Evolutionary conservation across 2,888 invertebrate genomes (phyloP).

Genomic region (Rotaria macrura): DNA sequence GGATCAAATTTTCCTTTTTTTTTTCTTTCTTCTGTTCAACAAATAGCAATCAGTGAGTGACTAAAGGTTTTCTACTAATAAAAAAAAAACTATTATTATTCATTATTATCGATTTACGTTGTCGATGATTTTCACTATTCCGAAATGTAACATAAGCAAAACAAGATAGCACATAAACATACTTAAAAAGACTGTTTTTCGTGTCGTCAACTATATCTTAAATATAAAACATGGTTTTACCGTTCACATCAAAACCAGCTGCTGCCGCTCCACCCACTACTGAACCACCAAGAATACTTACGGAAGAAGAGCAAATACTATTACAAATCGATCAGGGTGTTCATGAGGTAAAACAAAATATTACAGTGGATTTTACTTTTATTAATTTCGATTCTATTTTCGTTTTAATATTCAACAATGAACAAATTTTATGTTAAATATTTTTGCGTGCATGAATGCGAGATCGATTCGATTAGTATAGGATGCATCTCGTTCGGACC

Average conservation of each 20-base stretch:
- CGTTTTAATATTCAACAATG: not conserved
- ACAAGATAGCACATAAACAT: not conserved
- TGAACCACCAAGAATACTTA: conserved; percentile 18
- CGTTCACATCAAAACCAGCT: not conserved
- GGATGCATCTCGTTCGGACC: not conserved
- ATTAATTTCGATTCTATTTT: not conserved
- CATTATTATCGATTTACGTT: not conserved
- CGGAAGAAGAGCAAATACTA: not conserved
- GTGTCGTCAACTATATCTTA: not conserved
- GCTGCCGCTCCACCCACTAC: not conserved
- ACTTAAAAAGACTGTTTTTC: not conserved
- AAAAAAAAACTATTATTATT: not conserved
- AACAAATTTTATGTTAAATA: not conserved
- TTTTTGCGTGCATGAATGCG: not conserved
- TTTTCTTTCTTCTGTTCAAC: not conserved
- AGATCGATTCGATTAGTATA: not conserved
- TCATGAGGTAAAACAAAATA: not conserved
- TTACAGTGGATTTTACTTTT: not conserved
- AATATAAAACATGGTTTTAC: not conserved
- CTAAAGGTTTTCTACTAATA: not conserved
- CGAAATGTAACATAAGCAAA: not conserved
- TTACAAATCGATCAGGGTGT: not conserved
- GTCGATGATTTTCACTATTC: not conserved
- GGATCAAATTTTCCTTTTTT: not conserved
- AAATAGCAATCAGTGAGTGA: not conserved